phyloP scores from a whole-genome alignment of 1,140 invertebrate genomes.

The Drosophila simulans region DNA sequence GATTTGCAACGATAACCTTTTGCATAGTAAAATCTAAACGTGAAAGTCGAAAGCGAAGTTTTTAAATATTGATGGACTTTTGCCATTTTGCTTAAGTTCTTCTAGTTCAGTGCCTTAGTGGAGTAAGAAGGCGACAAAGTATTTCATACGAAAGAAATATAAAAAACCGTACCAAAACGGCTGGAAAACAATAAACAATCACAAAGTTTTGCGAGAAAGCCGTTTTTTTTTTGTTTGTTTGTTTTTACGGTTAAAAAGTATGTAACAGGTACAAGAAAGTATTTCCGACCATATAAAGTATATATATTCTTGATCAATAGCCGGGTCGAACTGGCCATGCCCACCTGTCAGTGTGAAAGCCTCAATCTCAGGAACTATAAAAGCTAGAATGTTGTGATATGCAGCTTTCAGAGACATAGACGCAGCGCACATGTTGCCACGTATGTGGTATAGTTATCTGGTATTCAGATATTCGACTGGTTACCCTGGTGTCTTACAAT shows the following conservation, averaged over 20 bases:
- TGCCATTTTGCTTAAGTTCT: conserved; percentile 51
- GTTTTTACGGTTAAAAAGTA: background rate
- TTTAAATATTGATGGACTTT: conserved; percentile 42
- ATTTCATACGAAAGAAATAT: conserved; percentile 48
- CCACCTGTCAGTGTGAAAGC: too few species aligned
- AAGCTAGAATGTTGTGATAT: too few species aligned
- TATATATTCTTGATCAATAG: too few species aligned
- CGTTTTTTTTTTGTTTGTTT: conserved; percentile 34
- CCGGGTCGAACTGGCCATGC: too few species aligned
- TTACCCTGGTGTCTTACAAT: too few species aligned
- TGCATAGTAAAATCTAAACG: conserved; percentile 36
- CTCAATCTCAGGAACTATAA: too few species aligned
- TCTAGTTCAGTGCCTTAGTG: background rate
- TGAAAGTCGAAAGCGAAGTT: conserved; percentile 20
- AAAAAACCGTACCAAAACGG: conserved; percentile 17
- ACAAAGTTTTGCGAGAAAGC: conserved; percentile 54
- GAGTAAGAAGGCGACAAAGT: conserved; percentile 47
- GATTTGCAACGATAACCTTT: conserved; percentile 16
- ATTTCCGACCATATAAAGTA: too few species aligned
- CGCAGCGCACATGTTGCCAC: conserved; percentile 17
- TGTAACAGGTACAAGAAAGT: too few species aligned
- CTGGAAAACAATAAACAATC: conserved; percentile 52
- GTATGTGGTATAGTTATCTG: too few species aligned
- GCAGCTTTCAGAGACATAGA: too few species aligned
- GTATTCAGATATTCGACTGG: too few species aligned